Percentiles rank a stretch among this genome's conserved stretches.
Evolutionary conservation across 1,140 invertebrate genomes (phyloP).

Genomic region (Diabrotica virgifera): DNA sequence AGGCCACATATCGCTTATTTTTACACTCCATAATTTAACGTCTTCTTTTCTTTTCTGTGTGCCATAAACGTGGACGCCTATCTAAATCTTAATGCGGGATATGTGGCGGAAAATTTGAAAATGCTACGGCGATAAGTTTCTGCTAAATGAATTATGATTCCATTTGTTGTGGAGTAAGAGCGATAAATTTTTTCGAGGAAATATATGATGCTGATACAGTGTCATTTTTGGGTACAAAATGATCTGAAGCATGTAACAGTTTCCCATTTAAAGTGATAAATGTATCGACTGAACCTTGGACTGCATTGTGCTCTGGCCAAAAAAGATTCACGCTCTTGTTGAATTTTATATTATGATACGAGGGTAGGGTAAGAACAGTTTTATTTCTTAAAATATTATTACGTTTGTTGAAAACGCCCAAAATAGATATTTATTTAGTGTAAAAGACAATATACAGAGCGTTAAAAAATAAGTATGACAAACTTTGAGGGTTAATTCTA

Average conservation of each 20-base stretch:
- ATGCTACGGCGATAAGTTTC: constrained; percentile 26
- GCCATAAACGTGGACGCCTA: constrained; percentile 27
- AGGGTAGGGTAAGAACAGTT: too few relatives aligned
- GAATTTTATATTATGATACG: too few relatives aligned
- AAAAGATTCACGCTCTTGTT: too few relatives aligned
- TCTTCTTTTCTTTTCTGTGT: constrained; percentile 27
- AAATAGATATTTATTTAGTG: too few relatives aligned
- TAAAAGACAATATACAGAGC: too few relatives aligned
- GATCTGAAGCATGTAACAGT: background rate
- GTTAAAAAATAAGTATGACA: too few relatives aligned
- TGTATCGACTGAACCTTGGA: background rate
- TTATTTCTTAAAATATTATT: too few relatives aligned
- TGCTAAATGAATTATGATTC: constrained; percentile 34
- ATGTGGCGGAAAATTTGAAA: constrained; percentile 44
- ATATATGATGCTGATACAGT: constrained; percentile 2
- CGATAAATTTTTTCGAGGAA: background rate
- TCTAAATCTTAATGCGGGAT: constrained; percentile 41
- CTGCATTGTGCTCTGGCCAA: too few relatives aligned
- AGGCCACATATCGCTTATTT: constrained; percentile 44
- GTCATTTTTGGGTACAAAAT: background rate
- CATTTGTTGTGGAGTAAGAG: constrained; percentile 4
- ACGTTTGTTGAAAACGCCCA: too few relatives aligned
- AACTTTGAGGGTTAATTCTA: too few relatives aligned
- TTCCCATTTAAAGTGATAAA: background rate
- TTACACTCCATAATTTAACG: constrained; percentile 43